These are phyloP conservation scores for Smutsia temminckii DNA, from an alignment of 2,797 vertebrate species.

Conservation along the genomic window DNA sequence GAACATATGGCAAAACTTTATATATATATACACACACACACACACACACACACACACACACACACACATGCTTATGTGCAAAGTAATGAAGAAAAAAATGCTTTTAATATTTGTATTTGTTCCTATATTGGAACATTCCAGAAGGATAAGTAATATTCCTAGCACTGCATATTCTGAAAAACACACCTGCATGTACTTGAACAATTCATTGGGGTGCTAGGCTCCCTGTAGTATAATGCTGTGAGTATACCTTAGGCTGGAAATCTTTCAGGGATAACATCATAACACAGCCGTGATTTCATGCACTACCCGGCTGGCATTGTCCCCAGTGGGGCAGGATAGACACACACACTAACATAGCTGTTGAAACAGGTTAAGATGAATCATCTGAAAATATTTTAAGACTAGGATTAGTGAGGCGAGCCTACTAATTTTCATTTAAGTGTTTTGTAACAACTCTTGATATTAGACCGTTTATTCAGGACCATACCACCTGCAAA, in stretches of 20 bases:
- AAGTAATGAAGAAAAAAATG: background rate
- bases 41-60: background rate
- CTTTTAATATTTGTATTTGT: constrained; percentile 54
- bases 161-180: constrained; percentile 22
- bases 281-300: constrained; percentile 58
- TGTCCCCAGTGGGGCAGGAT: constrained; percentile 49
- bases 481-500: constrained; percentile 54
- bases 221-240: constrained; percentile 59
- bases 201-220: constrained; percentile 35
- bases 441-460: constrained; percentile 51
- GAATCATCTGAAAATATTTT: constrained; percentile 61
- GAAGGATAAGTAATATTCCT: constrained; percentile 57
- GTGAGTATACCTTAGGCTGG: constrained; percentile 50
- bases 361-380: constrained; percentile 55
- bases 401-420: constrained; percentile 47
- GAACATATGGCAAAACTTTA: background rate
- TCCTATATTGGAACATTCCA: constrained; percentile 45
- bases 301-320: constrained; percentile 38
- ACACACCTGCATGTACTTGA: constrained; percentile 75
- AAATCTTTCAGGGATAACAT: constrained; percentile 63
- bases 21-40: background rate
- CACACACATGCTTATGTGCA: background rate
- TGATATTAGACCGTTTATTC: background rate
- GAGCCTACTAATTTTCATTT: constrained; percentile 60
- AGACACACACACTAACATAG: background rate